Evolutionary conservation across 1,140 invertebrate species (phyloP), one percentile per base, ranked within the genome.

Genomic region (Monomorium pharaonis): DNA sequence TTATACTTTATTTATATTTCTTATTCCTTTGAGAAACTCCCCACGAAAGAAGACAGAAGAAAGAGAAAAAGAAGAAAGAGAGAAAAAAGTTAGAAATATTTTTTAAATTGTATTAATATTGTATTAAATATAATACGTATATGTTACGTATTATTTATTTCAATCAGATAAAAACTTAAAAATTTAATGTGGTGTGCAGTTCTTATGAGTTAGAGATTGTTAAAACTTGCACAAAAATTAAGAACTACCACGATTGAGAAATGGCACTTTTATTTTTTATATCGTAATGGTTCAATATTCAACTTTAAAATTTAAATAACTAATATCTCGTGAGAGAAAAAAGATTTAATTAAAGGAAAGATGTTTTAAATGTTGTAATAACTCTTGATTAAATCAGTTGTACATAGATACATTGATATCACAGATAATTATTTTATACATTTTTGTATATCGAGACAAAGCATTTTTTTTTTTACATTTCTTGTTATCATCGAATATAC

Each of bases 401-500:
- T 7, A 4, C 27, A n/a, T 72, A 2, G 51, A 69, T 16, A 1
- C 42, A 47, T 24, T 44, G 21, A 27, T 1, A 16, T 27, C 6
- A 47, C 14, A 51, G 18, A 51, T n/a, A 51, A 51, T 2, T 56
- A 58, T 75, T 75, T 9, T 0, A 47, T 72, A 3, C 42, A 5
- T n/a, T n/a, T n/a, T n/a, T n/a, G n/a, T n/a, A n/a, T 47, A 42
- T 0, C 6, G 10, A 60, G 1, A 33, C 9, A 54, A 56, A 37
- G 9, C 2, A 6, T 18, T 18, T 58, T 72, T 44, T 72, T 58
- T 44, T 33, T 24, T 6, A 37, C n/a, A 7, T 42, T 9, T 33
- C n/a, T 81, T 83, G 18, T 56, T 70, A 18, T 74, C 51, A 18
- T 74, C 51, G 27, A 33, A 44, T 83, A 14, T 24, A 54, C 24